Percentiles rank a stretch among this genome's conserved stretches.
These are phyloP conservation scores for Equus quagga DNA, from an alignment of 2,113 vertebrate species.

Conservation along the genomic window DNA sequence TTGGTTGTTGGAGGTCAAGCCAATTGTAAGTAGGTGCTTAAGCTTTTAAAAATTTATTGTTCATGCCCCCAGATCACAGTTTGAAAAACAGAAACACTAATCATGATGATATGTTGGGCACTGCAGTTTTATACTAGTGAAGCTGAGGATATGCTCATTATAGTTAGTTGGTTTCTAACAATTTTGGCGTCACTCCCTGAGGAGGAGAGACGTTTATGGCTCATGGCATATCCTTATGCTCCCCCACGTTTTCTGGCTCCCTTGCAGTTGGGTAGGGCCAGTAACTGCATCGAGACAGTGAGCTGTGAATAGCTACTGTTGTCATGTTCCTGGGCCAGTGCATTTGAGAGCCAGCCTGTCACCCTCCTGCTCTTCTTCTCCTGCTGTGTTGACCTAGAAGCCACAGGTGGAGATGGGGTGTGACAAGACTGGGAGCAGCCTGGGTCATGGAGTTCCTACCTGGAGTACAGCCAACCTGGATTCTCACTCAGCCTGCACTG, in stretches of 20 bases:
- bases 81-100: conserved; percentile 42
- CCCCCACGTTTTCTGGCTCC: not conserved
- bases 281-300: not conserved
- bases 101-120: conserved; percentile 24
- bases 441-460: not conserved
- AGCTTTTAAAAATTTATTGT: conserved; percentile 57
- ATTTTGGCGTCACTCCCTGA: not conserved
- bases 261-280: not conserved
- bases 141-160: conserved; percentile 28
- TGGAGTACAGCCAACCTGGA: not conserved
- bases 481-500: not conserved
- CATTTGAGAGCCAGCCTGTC: not conserved
- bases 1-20: conserved; percentile 41
- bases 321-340: not conserved
- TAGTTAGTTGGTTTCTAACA: conserved; percentile 23
- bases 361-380: not conserved
- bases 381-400: not conserved
- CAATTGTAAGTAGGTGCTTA: conserved; percentile 61
- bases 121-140: conserved; percentile 7
- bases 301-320: not conserved
- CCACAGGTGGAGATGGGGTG: not conserved
- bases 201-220: not conserved
- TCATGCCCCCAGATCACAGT: conserved; percentile 33
- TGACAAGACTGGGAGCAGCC: too few relatives aligned
- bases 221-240: not conserved